Evolutionary conservation across 2,888 invertebrate species (phyloP), one percentile per base, ranked within the genome.

Genomic region (Girardia tigrina): DNA sequence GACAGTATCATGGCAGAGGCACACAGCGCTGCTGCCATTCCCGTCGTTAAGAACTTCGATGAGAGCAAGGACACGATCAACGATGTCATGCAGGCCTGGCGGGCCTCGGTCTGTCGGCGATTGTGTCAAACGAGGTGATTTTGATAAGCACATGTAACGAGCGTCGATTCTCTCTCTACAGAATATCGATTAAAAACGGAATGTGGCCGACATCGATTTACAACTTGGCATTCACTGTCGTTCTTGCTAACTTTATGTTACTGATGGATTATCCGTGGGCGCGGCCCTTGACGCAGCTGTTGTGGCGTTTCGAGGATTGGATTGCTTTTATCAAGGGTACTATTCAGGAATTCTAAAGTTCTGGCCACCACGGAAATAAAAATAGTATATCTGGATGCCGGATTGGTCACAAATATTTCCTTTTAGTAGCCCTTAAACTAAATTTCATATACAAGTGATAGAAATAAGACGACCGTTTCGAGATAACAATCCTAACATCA

Each of bases 181-280:
- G 71, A 71, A 71, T 28, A n/a, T 71, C 71, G 2, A 71, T 71
- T 29, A 71, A 29, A 29, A 71, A 71, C 20, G 71, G 71, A 2
- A 71, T 71, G 71, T 71, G 71, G 71, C 71, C 71, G 14, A 71
- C 71, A 26, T 71, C 71, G 4, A 71, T 71, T 29, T 71, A 71
- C 27, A 71, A 71, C 28, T 28, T 71, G 6, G 14, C 14, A 28
- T 28, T 71, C 20, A 71, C 71, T 6, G 28, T 29, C 2, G 8
- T 27, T n/a, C 23, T 71, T n/a, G 28, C 71, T 12, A 28, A 29
- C 23, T 28, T 71, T 26, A 2, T 71, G 16, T 29, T 71, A n/a
- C 20, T 71, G 27, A 29, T 27, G 28, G 71, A 71, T 26, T 71
- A 29, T 12, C 28, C 28, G 14, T 71, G 71, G 71, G 71, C 71